phyloP scores from a whole-genome alignment of 2,888 invertebrate species.

The Amphipyra tragopoginis region DNA sequence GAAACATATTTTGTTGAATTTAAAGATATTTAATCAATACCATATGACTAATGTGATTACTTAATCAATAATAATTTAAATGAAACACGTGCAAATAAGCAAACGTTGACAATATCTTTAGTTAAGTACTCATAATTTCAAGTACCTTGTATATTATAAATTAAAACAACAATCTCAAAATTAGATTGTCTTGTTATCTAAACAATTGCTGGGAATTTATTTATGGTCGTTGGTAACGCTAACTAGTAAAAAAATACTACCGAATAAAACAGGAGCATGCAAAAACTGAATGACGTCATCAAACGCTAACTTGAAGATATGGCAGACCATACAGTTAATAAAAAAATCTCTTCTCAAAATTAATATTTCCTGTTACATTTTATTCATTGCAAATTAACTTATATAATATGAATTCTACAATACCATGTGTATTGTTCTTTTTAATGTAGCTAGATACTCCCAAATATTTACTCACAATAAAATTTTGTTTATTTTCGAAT shows the following conservation, averaged over 20 bases:
- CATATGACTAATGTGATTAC: not conserved
- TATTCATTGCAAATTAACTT: too few relatives aligned
- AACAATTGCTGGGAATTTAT: conserved; percentile 38
- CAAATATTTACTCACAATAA: conserved; percentile 1
- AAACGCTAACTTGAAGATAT: conserved; percentile 22
- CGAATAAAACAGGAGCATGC: conserved; percentile 33
- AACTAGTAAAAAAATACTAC: conserved; percentile 26
- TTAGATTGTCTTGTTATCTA: conserved; percentile 16
- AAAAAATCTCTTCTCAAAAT: conserved; percentile 3
- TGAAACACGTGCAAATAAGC: not conserved
- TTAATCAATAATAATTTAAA: not conserved
- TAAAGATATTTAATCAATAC: not conserved
- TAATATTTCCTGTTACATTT: not conserved
- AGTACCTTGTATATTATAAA: not conserved
- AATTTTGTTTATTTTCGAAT: conserved; percentile 7
- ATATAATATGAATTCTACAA: not conserved
- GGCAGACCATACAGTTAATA: not conserved
- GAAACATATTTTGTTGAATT: not conserved
- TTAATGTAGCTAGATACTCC: not conserved
- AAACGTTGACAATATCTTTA: not conserved
- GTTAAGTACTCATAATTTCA: not conserved
- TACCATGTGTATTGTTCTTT: not conserved
- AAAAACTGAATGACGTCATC: conserved; percentile 51
- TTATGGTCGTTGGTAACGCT: conserved; percentile 5
- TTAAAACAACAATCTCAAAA: conserved; percentile 5